phyloP scores from a whole-genome alignment of 1,140 invertebrate genomes.

The Probaryconus sp. region DNA sequence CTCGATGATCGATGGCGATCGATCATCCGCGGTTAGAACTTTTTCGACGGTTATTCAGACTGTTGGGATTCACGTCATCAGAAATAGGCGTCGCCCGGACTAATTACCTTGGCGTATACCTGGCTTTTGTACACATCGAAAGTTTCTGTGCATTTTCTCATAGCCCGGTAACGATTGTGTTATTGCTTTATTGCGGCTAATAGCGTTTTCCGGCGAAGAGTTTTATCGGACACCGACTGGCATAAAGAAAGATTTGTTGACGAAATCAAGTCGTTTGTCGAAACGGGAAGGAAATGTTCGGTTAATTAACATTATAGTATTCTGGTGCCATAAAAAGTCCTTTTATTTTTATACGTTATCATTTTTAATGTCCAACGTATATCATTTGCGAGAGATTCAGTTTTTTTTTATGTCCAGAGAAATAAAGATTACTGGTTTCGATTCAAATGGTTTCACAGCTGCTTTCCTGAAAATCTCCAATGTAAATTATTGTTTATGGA shows the following conservation, averaged over 20 bases:
- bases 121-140: neutral
- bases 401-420: conserved; percentile 7
- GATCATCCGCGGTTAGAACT: conserved; percentile 67
- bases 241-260: conserved; percentile 30
- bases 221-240: conserved; percentile 10
- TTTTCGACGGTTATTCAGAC: conserved; percentile 61
- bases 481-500: no score
- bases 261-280: conserved; percentile 45
- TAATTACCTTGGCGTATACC: conserved; percentile 19
- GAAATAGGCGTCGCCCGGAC: conserved; percentile 37
- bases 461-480: no score
- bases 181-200: conserved; percentile 52
- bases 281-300: conserved; percentile 23
- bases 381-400: no score
- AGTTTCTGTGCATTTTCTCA: conserved; percentile 20
- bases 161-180: conserved; percentile 21
- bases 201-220: conserved; percentile 20
- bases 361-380: no score
- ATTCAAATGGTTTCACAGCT: no score
- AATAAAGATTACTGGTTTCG: no score
- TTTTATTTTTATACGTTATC: conserved; percentile 7
- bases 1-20: conserved; percentile 67
- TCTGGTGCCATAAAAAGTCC: conserved; percentile 1
- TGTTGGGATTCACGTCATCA: conserved; percentile 6
- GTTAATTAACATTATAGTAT: conserved; percentile 36